phyloP scores from a whole-genome alignment of 2,113 vertebrate species.

The Rhinolophus sinicus region DNA sequence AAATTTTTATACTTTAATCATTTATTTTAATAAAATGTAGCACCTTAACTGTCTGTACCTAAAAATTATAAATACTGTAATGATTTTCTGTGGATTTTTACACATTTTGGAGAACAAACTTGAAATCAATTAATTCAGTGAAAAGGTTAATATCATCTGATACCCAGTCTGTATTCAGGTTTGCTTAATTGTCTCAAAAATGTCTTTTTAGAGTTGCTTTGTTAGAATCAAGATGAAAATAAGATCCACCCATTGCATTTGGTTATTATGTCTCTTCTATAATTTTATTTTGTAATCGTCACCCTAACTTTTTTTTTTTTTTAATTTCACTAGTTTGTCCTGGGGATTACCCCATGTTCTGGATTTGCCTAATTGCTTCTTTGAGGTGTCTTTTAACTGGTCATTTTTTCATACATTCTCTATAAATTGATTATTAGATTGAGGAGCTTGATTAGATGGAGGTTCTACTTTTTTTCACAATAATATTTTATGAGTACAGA shows the following conservation, averaged over 20 bases:
- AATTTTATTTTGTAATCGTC: conserved; percentile 22
- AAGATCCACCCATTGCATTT: background rate
- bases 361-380: background rate
- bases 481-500: background rate
- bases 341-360: background rate
- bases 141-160: background rate
- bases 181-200: conserved; percentile 33
- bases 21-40: too few relatives aligned
- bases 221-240: conserved; percentile 21
- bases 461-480: background rate
- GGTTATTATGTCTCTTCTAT: background rate
- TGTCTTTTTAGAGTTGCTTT: background rate
- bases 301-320: background rate
- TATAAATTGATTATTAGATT: background rate
- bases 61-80: too few relatives aligned
- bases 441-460: background rate
- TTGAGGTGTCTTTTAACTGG: background rate
- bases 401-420: background rate
- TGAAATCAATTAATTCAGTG: too few relatives aligned
- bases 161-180: background rate
- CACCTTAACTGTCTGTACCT: too few relatives aligned
- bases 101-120: too few relatives aligned
- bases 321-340: background rate
- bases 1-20: too few relatives aligned
- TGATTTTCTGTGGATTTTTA: too few relatives aligned